These are phyloP conservation scores for Porites evermanni DNA, from an alignment of 92 coral and sea anemone genomes.

Conservation along the genomic window DNA sequence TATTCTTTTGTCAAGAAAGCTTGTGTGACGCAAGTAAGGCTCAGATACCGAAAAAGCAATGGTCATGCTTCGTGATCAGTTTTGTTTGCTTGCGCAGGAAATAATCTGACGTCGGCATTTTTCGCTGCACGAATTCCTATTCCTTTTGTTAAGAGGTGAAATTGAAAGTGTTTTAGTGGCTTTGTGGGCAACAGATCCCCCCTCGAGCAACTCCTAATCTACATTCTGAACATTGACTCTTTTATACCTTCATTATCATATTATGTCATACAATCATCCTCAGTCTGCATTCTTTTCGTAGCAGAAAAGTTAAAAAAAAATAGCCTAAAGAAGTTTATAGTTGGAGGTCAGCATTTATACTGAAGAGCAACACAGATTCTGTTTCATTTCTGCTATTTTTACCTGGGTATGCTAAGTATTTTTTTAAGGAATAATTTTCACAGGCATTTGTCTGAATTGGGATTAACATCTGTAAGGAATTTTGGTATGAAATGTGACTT, in stretches of 20 bases:
- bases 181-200: background rate
- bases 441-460: background rate
- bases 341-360: too few species aligned
- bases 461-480: background rate
- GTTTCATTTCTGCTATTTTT: background rate
- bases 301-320: background rate
- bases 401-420: background rate
- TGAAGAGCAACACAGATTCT: background rate
- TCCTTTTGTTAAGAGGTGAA: background rate
- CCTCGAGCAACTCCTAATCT: background rate
- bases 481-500: conserved; percentile 28
- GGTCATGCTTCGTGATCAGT: background rate
- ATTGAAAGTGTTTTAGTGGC: background rate
- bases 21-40: conserved; percentile 41
- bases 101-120: conserved; percentile 30
- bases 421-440: background rate
- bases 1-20: background rate
- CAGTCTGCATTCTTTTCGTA: background rate
- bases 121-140: background rate
- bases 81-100: conserved; percentile 38
- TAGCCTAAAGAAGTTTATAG: background rate
- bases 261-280: background rate
- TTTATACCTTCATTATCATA: background rate
- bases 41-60: conserved; percentile 26
- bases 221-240: background rate